These are phyloP conservation scores for Mohoua ochrocephala DNA, from an alignment of 2,113 vertebrate genomes.

Conservation along the genomic window DNA sequence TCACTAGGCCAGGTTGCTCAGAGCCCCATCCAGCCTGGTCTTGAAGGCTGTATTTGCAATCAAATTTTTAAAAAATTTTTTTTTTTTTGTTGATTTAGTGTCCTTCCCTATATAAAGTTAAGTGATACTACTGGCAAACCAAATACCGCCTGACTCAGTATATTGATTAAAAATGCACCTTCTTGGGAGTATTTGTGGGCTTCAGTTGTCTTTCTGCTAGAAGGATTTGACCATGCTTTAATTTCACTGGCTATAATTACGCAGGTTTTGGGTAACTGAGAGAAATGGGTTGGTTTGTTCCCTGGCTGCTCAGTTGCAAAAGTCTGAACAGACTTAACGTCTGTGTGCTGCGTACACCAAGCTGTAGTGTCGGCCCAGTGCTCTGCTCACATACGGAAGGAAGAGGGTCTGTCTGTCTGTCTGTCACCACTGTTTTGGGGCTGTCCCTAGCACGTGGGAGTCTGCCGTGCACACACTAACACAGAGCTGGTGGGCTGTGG, in stretches of 20 bases:
- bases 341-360: background rate
- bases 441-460: too few relatives aligned
- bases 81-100: background rate
- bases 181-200: background rate
- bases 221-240: background rate
- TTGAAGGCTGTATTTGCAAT: background rate
- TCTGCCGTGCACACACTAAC: too few relatives aligned
- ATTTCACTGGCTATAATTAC: background rate
- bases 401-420: background rate
- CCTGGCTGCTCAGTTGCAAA: background rate
- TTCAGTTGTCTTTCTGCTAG: background rate
- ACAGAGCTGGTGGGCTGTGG: background rate
- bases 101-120: background rate
- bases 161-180: background rate
- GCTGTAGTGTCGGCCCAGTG: fast-evolving
- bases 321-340: background rate
- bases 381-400: background rate
- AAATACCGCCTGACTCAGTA: background rate
- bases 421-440: background rate
- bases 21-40: background rate
- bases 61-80: background rate
- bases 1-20: background rate
- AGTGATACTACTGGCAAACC: background rate
- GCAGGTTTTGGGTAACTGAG: background rate
- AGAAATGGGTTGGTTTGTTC: background rate